These are phyloP conservation scores for Alloscopus bannaensis DNA, from an alignment of 2,888 invertebrate genomes.

Conservation along the genomic window DNA sequence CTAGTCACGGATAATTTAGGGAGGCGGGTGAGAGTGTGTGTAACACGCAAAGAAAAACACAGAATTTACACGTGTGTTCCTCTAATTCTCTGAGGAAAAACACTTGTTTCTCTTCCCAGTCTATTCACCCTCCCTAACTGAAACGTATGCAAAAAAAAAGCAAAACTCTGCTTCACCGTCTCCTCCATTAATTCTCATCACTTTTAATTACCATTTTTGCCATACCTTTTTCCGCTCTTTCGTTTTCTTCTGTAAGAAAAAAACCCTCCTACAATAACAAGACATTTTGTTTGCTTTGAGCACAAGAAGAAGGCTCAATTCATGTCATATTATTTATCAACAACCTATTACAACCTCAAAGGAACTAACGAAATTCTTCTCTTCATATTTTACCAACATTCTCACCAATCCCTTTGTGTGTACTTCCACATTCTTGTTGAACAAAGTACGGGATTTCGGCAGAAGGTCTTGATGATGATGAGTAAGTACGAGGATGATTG, in stretches of 20 bases:
- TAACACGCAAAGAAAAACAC: background rate
- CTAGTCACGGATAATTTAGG: slow-evolving; percentile 7
- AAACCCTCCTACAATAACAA: no score
- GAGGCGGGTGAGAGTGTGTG: background rate
- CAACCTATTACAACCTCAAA: slow-evolving; percentile 5
- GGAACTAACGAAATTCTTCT: no score
- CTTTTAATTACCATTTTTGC: slow-evolving; percentile 25
- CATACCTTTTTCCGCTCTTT: no score
- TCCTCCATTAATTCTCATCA: slow-evolving; percentile 25
- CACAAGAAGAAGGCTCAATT: background rate
- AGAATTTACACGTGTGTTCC: background rate
- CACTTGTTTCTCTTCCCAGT: no score
- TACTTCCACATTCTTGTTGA: no score
- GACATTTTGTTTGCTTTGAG: no score
- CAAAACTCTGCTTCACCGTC: no score
- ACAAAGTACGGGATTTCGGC: no score
- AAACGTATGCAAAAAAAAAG: background rate
- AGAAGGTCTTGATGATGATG: background rate
- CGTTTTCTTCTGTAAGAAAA: no score
- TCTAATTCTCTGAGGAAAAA: background rate
- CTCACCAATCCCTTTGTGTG: no score
- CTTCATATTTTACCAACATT: no score
- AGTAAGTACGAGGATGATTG: background rate
- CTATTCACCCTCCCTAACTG: no score
- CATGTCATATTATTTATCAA: slow-evolving; percentile 21